These are phyloP conservation scores for Otis tarda DNA, from an alignment of 2,113 vertebrate species.

Conservation along the genomic window DNA sequence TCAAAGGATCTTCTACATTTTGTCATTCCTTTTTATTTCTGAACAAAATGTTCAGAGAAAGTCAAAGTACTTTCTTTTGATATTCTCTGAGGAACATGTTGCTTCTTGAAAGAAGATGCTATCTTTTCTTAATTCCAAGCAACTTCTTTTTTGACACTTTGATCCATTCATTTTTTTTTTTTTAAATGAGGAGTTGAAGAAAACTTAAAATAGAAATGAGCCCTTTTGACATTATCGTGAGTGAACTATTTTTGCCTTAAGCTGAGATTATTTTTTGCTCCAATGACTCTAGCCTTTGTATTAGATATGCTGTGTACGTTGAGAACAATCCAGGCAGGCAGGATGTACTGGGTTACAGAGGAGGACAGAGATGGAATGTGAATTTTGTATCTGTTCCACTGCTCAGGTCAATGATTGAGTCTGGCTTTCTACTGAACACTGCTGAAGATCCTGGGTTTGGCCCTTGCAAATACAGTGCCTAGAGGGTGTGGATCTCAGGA, in stretches of 20 bases:
- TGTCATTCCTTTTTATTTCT: not conserved
- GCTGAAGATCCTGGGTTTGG: not conserved
- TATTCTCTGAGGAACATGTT: not conserved
- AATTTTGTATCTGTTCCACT: not conserved
- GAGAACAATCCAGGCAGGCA: not conserved
- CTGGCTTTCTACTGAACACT: not conserved
- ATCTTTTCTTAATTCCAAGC: not conserved
- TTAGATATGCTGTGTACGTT: not conserved
- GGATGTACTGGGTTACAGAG: not conserved
- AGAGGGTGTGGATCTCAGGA: not conserved
- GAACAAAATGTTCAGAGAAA: not conserved
- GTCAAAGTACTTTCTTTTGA: not conserved
- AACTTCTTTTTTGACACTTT: not conserved
- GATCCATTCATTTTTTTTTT: not conserved
- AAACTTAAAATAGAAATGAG: not conserved
- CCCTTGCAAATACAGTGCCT: not conserved
- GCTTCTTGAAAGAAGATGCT: not conserved
- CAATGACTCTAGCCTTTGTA: not conserved
- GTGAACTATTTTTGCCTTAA: not conserved
- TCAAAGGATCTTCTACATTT: not conserved
- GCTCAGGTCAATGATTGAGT: not conserved
- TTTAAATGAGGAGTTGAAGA: not conserved
- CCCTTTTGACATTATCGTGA: not conserved
- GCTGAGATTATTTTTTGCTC: not conserved
- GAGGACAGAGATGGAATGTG: rapidly evolving